These are phyloP conservation scores for Monopterus albus DNA, from an alignment of 2,113 vertebrate species.

Conservation along the genomic window DNA sequence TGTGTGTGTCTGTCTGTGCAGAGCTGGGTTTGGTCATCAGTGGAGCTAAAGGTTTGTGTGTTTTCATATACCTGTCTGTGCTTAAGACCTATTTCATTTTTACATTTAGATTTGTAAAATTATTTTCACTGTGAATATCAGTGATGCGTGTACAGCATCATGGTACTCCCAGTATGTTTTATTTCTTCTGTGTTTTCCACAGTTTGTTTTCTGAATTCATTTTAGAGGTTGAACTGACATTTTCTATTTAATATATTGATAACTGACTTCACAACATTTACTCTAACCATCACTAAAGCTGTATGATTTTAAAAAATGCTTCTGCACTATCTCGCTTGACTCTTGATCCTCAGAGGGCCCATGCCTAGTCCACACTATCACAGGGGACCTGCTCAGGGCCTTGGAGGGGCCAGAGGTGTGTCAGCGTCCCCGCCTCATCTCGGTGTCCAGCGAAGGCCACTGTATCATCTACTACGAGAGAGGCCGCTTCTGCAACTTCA, in stretches of 20 bases:
- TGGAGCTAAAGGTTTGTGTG: conserved; percentile 94
- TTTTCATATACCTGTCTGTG: background rate
- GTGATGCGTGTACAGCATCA: no score
- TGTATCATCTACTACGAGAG: conserved; percentile 99
- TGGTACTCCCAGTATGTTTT: no score
- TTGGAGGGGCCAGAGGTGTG: conserved; percentile 97
- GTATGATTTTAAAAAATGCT: no score
- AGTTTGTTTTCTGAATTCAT: no score
- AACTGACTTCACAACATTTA: no score
- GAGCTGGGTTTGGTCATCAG: conserved; percentile 98
- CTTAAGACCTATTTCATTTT: background rate
- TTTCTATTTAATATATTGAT: no score
- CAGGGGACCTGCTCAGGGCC: conserved; percentile 95
- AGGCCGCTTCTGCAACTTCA: conserved; percentile 98
- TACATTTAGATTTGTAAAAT: background rate
- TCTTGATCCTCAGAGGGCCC: conserved; percentile 89
- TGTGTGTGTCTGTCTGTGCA: conserved; percentile 94
- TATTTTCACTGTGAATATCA: background rate
- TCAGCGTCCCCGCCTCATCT: conserved; percentile 93
- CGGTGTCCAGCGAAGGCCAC: conserved; percentile 98
- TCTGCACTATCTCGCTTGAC: background rate
- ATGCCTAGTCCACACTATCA: conserved; percentile 98
- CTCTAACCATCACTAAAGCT: no score
- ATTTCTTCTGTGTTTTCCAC: no score
- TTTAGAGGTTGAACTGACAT: no score